Percentiles rank a stretch among this genome's conserved stretches.
Conservation (phyloP, 2,113 vertebrate genomes). For the Oncorhynchus masou region DNA sequence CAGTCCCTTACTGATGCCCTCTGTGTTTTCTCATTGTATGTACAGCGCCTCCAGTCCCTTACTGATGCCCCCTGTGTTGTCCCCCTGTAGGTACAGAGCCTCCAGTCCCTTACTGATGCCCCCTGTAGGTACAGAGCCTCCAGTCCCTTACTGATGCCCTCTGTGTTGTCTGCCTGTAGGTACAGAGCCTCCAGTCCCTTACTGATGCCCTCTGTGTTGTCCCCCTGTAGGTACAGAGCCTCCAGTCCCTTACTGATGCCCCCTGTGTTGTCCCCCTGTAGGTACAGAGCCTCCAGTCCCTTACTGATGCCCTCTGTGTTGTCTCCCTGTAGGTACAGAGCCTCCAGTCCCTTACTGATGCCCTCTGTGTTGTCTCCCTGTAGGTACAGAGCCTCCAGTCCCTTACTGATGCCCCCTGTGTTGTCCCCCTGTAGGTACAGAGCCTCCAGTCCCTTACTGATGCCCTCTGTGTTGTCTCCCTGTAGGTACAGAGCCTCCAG, state of each 20-base stretch:
- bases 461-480: too few species aligned
- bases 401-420: too few species aligned
- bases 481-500: too few species aligned
- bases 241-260: conserved; percentile 7
- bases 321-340: conserved; percentile 79
- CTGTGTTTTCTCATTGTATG: conserved; percentile 62
- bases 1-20: background rate
- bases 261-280: conserved; percentile 49
- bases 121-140: conserved; percentile 77
- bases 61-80: background rate
- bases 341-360: conserved; percentile 85
- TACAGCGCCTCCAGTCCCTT: conserved; percentile 72
- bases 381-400: too few species aligned
- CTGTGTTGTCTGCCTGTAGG: conserved; percentile 62
- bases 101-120: conserved; percentile 6
- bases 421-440: too few species aligned
- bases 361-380: background rate
- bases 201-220: background rate
- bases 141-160: background rate
- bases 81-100: conserved; percentile 80
- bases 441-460: too few species aligned
- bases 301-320: background rate
- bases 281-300: conserved; percentile 76
- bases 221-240: conserved; percentile 80
- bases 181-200: conserved; percentile 72